Conservation (phyloP, 2,797 vertebrate genomes). For the Squalus acanthias region DNA sequence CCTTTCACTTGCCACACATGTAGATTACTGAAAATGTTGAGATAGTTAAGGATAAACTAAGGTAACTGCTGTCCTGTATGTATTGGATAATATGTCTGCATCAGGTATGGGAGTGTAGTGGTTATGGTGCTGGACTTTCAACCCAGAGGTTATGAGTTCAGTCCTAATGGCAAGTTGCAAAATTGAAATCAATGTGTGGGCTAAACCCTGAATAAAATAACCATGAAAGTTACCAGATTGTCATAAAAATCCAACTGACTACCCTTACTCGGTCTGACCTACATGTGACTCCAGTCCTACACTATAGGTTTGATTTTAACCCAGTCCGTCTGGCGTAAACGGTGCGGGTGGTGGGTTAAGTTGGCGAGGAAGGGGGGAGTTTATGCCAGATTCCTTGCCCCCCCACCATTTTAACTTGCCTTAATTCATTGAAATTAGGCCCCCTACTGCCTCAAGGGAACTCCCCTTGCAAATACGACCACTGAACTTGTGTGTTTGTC, state of each 20-base stretch:
- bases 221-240: background rate
- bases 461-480: too few species aligned
- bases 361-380: background rate
- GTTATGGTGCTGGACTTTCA: background rate
- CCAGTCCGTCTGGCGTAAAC: background rate
- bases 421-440: background rate
- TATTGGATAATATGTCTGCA: background rate
- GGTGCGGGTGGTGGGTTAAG: background rate
- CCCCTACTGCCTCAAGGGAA: background rate
- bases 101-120: background rate
- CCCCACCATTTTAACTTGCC: background rate
- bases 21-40: background rate
- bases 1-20: background rate
- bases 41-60: background rate
- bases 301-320: background rate
- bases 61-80: background rate
- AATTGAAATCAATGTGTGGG: background rate
- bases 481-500: too few species aligned
- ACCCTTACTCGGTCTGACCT: background rate
- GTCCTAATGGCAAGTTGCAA: background rate
- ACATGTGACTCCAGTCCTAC: background rate
- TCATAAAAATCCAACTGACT: background rate
- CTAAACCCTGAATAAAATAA: background rate
- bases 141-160: background rate
- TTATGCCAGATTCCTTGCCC: background rate